These are phyloP conservation scores for human DNA, from an alignment of 2,113 vertebrate species.

Conservation along the genomic window GRCh38 chr1:192478001-192478500, in stretches of 20 bases:
- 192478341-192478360: background rate
- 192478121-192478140: background rate
- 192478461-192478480: too few species aligned
- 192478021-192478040: background rate
- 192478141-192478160: accelerated
- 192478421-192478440: background rate
- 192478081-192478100: background rate
- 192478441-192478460: background rate
- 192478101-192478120: background rate
- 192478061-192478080: background rate
- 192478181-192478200: background rate
- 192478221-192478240: background rate
- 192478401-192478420: background rate
- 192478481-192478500: background rate
- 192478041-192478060: background rate
- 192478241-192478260: background rate
- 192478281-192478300: background rate
- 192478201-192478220: background rate
- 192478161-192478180: accelerated
- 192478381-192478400: background rate
- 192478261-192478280: background rate
- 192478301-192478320: background rate
- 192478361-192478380: background rate
- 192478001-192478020: background rate
- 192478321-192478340: background rate